These are phyloP conservation scores for Chiroxiphia lanceolata DNA, from an alignment of 2,797 vertebrate genomes.

Conservation along the genomic window DNA sequence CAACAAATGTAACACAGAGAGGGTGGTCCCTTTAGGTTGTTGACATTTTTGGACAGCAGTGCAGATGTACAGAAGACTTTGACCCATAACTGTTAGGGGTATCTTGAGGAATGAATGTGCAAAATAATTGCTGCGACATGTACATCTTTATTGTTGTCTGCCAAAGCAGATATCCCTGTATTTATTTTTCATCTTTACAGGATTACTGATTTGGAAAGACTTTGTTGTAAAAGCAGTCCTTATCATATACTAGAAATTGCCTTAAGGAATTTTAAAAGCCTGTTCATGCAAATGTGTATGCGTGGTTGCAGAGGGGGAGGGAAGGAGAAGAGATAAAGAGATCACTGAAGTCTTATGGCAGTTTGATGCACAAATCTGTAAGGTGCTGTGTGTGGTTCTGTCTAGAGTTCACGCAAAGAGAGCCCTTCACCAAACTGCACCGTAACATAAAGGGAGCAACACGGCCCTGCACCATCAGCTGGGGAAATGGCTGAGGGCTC, in stretches of 20 bases:
- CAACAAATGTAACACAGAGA: neutral
- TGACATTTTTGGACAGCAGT: neutral
- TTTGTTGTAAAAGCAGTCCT: neutral
- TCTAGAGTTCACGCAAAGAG: neutral
- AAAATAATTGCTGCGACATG: neutral
- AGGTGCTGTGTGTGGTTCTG: neutral
- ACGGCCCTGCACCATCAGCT: rapidly evolving
- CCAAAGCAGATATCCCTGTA: neutral
- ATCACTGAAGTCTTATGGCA: neutral
- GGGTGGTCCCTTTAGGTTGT: slow-evolving; percentile 10
- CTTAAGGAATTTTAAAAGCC: slow-evolving; percentile 27
- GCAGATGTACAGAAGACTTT: neutral
- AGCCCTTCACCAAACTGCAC: neutral
- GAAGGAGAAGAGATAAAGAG: neutral
- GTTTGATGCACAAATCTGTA: neutral
- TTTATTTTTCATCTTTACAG: slow-evolving; percentile 2
- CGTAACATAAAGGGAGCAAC: rapidly evolving
- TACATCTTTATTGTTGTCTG: neutral
- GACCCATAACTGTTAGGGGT: neutral
- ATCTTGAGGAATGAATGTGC: slow-evolving; percentile 12
- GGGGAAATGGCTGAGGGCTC: neutral
- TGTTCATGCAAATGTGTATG: neutral
- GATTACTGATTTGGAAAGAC: neutral
- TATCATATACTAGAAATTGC: neutral
- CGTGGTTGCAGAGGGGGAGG: neutral